Base-by-base conservation (phyloP, 2,113 vertebrate species). In the Turnix velox region DNA sequence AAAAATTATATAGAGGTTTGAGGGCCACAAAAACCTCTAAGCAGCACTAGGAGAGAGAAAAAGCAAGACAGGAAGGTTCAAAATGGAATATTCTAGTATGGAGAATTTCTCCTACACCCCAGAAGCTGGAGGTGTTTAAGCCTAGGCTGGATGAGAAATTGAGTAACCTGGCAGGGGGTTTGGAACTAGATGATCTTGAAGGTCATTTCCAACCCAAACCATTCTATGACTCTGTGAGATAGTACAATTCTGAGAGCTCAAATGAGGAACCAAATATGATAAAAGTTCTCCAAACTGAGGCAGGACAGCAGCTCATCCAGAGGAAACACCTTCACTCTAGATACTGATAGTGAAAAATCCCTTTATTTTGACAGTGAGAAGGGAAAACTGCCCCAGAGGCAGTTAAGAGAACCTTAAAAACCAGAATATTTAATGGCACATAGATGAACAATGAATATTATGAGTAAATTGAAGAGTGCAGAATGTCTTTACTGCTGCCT, bases 71-170 rank as follows among this genome's bases (percentile, higher is more conserved):
- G 28, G 77, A 51, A 33, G 9, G 1, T 43, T 49, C 6, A 45
- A 40, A 87, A 48, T 28, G 0, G 2, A 37, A 71, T 58, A 28
- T 62, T 62, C 9, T 49, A 33, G 49, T n/a, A 19, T 6, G 13
- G 4, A 49, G 14, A 74, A 23, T 35, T 45, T 84, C 13, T 83
- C 67, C 3, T 10, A 0, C 0, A 39, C 67, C 10, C 11, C 4
- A 8, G 22, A 71, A 62, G 2, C n/a, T n/a, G n/a, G n/a, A n/a
- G n/a, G n/a, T n/a, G n/a, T n/a, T n/a, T n/a, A n/a, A n/a, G n/a
- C n/a, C n/a, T n/a, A n/a, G n/a, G n/a, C n/a, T n/a, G n/a, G n/a
- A n/a, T n/a, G n/a, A n/a, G n/a, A n/a, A n/a, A n/a, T n/a, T n/a
- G n/a, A n/a, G n/a, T n/a, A n/a, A n/a, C n/a, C n/a, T n/a, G n/a